phyloP scores from a whole-genome alignment of 1,140 invertebrate species.

The Drosophila littoralis region DNA sequence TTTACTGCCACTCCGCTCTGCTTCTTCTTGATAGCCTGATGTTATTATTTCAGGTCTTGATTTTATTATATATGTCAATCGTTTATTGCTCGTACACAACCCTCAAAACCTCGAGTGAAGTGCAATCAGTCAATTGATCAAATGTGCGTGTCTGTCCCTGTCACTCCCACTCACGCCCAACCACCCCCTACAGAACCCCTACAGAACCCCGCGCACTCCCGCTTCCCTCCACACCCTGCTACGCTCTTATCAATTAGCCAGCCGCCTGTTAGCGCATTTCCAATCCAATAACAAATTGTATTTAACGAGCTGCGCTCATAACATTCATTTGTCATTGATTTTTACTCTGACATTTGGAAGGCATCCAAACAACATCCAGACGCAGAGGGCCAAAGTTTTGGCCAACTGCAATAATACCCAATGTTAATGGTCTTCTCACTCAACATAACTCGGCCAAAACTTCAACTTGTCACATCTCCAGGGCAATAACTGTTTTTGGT shows the following conservation, averaged over 20 bases:
- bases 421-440: too few relatives aligned
- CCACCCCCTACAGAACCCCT: too few relatives aligned
- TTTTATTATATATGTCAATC: slow-evolving; percentile 53
- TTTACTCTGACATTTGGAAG: not conserved
- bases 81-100: slow-evolving; percentile 43
- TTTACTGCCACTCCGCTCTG: not conserved
- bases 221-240: not conserved
- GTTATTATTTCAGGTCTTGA: not conserved
- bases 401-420: too few relatives aligned
- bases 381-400: too few relatives aligned
- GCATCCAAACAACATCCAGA: too few relatives aligned
- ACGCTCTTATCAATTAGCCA: slow-evolving; percentile 32
- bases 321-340: slow-evolving; percentile 49
- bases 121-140: slow-evolving; percentile 46
- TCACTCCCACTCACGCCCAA: too few relatives aligned
- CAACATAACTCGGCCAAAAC: too few relatives aligned
- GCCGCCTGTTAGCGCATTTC: not conserved
- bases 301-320: slow-evolving; percentile 36
- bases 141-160: not conserved
- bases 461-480: too few relatives aligned
- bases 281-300: slow-evolving; percentile 23
- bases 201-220: too few relatives aligned
- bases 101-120: slow-evolving; percentile 27
- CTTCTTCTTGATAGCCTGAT: not conserved
- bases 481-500: too few relatives aligned